Percentiles rank a stretch among this genome's conserved stretches.
These are phyloP conservation scores for Plectrocnemia conspersa DNA, from an alignment of 1,140 invertebrate genomes.

Conservation along the genomic window DNA sequence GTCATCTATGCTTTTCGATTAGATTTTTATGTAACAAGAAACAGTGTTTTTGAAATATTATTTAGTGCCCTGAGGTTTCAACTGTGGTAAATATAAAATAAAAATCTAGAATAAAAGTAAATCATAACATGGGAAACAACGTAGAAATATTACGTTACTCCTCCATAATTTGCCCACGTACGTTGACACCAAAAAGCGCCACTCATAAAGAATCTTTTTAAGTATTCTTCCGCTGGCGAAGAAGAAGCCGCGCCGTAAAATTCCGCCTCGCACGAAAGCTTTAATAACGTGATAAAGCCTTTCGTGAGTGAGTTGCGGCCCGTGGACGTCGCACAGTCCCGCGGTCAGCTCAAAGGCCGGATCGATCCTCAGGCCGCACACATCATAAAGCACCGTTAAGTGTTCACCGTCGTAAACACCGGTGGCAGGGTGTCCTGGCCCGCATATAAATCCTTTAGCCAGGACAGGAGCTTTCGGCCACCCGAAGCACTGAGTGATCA, in stretches of 20 bases:
- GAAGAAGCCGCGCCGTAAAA: not conserved
- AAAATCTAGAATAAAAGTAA: too few relatives aligned
- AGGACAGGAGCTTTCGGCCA: not conserved
- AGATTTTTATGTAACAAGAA: too few relatives aligned
- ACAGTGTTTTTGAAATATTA: too few relatives aligned
- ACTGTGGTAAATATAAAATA: too few relatives aligned
- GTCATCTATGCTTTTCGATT: too few relatives aligned
- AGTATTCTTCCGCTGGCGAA: not conserved
- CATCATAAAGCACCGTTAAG: constrained; percentile 26
- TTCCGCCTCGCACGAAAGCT: not conserved
- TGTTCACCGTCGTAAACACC: constrained; percentile 32
- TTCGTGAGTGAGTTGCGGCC: not conserved
- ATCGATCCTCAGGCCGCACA: constrained; percentile 14
- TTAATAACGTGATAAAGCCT: constrained; percentile 12
- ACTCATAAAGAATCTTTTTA: not conserved
- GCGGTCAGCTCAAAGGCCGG: constrained; percentile 7
- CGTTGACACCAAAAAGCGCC: too few relatives aligned
- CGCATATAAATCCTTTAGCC: constrained; percentile 20
- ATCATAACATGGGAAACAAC: too few relatives aligned
- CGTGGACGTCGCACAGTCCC: not conserved
- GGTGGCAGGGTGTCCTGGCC: constrained; percentile 14
- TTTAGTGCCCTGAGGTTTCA: too few relatives aligned
- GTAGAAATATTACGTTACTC: too few relatives aligned
- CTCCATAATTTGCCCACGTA: too few relatives aligned
- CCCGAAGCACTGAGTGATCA: not conserved